Evolutionary conservation across 1,140 invertebrate genomes (phyloP).

Genomic region (Lepidotrigona ventralis): DNA sequence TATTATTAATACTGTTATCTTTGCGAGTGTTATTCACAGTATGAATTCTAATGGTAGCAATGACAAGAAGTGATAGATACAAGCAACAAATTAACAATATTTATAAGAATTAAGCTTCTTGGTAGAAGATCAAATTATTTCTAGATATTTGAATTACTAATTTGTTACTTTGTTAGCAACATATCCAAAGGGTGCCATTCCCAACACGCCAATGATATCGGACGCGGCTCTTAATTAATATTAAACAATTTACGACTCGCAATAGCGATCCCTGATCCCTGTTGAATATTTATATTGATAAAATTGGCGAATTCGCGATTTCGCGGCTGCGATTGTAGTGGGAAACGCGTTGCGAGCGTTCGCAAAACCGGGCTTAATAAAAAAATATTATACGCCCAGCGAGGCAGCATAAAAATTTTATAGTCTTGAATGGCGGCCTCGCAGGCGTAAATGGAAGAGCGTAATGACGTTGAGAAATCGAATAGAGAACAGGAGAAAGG

Average conservation of each 20-base stretch:
- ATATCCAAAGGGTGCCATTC: background rate
- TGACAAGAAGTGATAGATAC: background rate
- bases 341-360: constrained; percentile 23
- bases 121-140: no score
- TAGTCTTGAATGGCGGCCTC: constrained; percentile 19
- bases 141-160: no score
- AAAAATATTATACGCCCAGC: constrained; percentile 38
- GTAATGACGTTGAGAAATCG: constrained; percentile 40
- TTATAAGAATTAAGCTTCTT: no score
- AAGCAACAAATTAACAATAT: background rate
- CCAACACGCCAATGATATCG: constrained; percentile 24
- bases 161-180: no score
- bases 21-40: background rate
- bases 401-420: constrained; percentile 54
- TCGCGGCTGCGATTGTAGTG: constrained; percentile 25
- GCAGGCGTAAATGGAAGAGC: constrained; percentile 10
- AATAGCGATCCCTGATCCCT: constrained; percentile 20
- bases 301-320: constrained; percentile 10
- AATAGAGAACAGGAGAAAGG: constrained; percentile 3
- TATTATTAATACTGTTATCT: no score
- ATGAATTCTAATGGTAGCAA: background rate
- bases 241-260: constrained; percentile 60
- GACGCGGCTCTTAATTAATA: constrained; percentile 30
- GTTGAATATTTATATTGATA: constrained; percentile 60
- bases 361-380: constrained; percentile 37